Conservation (phyloP, 2,888 invertebrate genomes). For the Netelia inedita region DNA sequence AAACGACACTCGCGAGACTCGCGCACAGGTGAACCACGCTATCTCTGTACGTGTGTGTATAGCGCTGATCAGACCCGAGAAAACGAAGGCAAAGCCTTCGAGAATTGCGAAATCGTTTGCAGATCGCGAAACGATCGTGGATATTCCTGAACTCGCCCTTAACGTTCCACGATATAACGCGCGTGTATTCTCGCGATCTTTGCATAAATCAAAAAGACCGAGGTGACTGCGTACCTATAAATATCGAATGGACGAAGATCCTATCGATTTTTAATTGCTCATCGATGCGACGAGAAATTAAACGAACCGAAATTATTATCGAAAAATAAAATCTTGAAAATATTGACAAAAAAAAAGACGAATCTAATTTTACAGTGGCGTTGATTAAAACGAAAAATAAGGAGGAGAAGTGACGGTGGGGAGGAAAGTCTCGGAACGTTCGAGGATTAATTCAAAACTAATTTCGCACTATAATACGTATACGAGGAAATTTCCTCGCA, state of each 20-base stretch:
- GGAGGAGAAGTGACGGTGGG: not conserved
- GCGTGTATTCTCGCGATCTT: constrained; percentile 14
- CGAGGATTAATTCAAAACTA: constrained; percentile 66
- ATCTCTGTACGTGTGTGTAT: constrained; percentile 20
- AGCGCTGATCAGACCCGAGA: constrained; percentile 30
- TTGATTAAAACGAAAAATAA: not conserved
- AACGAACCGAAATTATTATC: too few species aligned
- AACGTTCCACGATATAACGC: constrained; percentile 30
- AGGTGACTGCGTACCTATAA: not conserved
- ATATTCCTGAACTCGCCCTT: constrained; percentile 49
- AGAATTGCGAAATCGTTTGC: constrained; percentile 61
- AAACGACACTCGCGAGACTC: constrained; percentile 74
- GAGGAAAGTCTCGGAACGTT: constrained; percentile 13
- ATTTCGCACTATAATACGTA: constrained; percentile 60
- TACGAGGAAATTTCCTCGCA: constrained; percentile 59
- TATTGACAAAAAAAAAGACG: too few species aligned
- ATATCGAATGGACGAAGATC: not conserved
- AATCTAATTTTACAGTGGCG: too few species aligned
- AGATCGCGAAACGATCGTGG: constrained; percentile 62
- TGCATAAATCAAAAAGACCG: constrained; percentile 15
- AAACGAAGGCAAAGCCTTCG: constrained; percentile 40
- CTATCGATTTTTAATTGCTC: too few species aligned
- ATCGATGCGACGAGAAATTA: too few species aligned
- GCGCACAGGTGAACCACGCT: constrained; percentile 58
- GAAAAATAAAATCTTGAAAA: too few species aligned